Base-by-base conservation (phyloP, 1,140 invertebrate genomes). In the Ceratitis capitata region DNA sequence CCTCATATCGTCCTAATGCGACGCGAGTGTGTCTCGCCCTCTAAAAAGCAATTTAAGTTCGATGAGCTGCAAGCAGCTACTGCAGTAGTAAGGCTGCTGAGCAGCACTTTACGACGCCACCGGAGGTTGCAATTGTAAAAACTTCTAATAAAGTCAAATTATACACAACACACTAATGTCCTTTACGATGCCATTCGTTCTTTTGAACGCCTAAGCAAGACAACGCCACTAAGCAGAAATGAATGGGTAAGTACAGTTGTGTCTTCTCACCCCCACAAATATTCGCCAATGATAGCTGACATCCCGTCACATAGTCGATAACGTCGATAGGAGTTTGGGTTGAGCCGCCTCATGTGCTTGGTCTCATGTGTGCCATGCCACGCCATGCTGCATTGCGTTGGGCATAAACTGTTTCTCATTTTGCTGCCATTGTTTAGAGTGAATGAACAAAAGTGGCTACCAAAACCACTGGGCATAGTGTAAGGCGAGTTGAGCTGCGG, bases 111-210 rank as follows among this genome's bases (percentile, higher is more conserved):
- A 47, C 42, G 84, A 61, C 7, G 45, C 23, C 23, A 29, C 29
- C 16, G 49, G 29, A 84, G 56, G 58, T 69, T 45, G 10, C 45
- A 86, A 83, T 64, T 86, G 84, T 87, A 87, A 86, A 88, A 87
- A 87, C 88, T 88, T 85, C 69, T 85, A 88, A 87, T 89, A 87
- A 87, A 88, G 87, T 84, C 47, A 29, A 82, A 49, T 35, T 10
- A 7, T 82, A 82, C 78, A 9, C 53, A 88, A 88, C 87, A 86
- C 88, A 89, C 89, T 89, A 89, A 89, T 88, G 88, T 89, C 87
- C 87, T 88, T 86, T 84, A 86, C 26, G 69, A 56, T 53, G 19
- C 23, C 49, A 42, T 69, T 32, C 35, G 32, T 29, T 32, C 61
- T 39, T 69, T 23, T 9, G 45, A n/a, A 6, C 45, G 45, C 10